phyloP scores from a whole-genome alignment of 2,888 invertebrate species.

The Eupithecia dodoneata region DNA sequence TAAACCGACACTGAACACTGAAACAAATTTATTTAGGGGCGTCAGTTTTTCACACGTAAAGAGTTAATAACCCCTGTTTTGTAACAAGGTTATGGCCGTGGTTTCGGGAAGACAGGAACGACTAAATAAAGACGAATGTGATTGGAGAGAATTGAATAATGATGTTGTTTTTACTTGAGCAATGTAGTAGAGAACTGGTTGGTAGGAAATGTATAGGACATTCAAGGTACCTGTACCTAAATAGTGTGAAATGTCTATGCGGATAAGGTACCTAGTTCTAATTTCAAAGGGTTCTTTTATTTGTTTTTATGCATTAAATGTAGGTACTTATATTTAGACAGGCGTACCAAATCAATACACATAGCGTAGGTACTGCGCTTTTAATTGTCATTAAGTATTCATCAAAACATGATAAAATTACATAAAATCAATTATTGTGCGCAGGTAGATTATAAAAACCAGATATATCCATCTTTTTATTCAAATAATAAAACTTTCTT shows the following conservation, averaged over 20 bases:
- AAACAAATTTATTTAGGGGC: constrained; percentile 36
- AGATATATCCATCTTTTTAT: background rate
- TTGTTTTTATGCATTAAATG: background rate
- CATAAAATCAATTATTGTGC: background rate
- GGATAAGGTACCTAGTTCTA: background rate
- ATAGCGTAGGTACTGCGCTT: background rate
- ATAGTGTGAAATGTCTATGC: too few relatives aligned
- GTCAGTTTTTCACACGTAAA: constrained; percentile 35
- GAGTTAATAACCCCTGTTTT: constrained; percentile 39
- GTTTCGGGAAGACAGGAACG: constrained; percentile 5
- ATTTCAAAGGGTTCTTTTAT: background rate
- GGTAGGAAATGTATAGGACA: background rate
- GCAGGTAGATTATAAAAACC: background rate
- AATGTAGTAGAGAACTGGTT: background rate
- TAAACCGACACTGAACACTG: constrained; percentile 38
- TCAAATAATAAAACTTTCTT: background rate
- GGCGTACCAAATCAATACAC: background rate
- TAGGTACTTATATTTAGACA: too few relatives aligned
- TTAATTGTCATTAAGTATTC: background rate
- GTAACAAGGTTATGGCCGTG: constrained; percentile 36
- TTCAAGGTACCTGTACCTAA: background rate
- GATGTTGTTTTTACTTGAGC: background rate
- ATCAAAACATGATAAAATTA: background rate
- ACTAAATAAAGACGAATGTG: constrained; percentile 24
- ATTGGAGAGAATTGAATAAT: constrained; percentile 22